Evolutionary conservation across 2,113 vertebrate genomes (phyloP).

Genomic region (Chlamydotis undulata): DNA sequence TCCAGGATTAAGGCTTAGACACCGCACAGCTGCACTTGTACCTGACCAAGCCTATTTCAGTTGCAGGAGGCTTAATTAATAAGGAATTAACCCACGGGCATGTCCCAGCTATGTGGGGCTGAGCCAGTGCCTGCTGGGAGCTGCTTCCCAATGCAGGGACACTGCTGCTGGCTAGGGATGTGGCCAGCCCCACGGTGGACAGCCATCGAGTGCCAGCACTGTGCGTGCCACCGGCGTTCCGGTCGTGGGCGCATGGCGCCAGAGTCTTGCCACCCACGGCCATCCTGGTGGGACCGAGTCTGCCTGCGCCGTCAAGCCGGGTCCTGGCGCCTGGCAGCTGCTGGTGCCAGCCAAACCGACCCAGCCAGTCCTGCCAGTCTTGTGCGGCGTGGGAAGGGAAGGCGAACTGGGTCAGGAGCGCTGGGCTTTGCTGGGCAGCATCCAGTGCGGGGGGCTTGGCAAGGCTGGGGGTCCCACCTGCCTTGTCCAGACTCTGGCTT

Average conservation of each 20-base stretch:
- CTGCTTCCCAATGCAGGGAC: neutral
- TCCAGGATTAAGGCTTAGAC: neutral
- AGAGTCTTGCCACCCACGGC: neutral
- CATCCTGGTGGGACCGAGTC: neutral
- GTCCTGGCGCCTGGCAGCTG: neutral
- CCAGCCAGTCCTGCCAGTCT: neutral
- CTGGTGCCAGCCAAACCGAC: neutral
- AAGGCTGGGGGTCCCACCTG: neutral
- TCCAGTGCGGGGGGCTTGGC: fast-evolving
- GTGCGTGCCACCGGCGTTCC: fast-evolving
- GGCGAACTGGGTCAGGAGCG: neutral
- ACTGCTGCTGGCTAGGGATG: fast-evolving
- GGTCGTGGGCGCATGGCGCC: neutral
- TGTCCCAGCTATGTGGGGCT: fast-evolving
- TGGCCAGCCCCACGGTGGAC: fast-evolving
- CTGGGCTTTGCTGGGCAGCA: neutral
- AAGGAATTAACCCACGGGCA: neutral
- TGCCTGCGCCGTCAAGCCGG: neutral
- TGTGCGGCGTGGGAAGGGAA: neutral
- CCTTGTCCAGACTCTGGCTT: neutral
- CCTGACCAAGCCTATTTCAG: neutral
- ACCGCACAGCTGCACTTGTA: fast-evolving
- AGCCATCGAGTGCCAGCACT: neutral
- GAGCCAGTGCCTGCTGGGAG: neutral
- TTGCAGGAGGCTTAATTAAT: neutral